Conservation (phyloP, 2,888 invertebrate genomes). For the Erpobdella octoculata region DNA sequence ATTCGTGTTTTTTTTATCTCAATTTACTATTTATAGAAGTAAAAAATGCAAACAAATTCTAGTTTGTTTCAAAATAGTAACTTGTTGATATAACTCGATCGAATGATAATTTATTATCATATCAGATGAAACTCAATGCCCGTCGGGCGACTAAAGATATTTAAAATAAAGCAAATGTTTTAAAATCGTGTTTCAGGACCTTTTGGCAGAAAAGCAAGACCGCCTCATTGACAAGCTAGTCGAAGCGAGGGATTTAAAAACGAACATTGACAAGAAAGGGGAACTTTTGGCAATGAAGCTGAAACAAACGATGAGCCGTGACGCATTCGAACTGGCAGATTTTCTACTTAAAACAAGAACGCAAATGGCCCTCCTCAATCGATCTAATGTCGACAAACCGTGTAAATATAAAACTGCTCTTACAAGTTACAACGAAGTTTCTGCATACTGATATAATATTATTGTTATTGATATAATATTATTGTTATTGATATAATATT, state of each 20-base stretch:
- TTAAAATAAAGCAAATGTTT: not conserved
- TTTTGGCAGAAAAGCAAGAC: constrained; percentile 2
- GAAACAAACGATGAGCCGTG: not conserved
- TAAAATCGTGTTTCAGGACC: not conserved
- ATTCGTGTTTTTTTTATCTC: not conserved
- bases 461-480: no score
- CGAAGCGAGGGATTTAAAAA: constrained; percentile 8
- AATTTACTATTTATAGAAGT: not conserved
- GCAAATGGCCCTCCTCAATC: not conserved
- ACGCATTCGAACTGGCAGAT: not conserved
- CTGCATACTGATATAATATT: no score
- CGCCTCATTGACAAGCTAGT: not conserved
- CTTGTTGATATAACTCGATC: not conserved
- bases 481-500: no score
- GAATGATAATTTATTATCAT: not conserved
- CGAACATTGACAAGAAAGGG: constrained; percentile 8
- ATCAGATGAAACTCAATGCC: not conserved
- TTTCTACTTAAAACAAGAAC: not conserved
- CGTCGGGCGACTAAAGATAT: not conserved
- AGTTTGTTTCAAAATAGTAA: not conserved
- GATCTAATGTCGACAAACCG: not conserved
- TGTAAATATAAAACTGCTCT: no score
- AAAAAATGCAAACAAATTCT: not conserved
- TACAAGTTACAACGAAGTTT: no score
- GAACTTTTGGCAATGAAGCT: constrained; percentile 9